Base-by-base conservation (phyloP, 2,797 vertebrate species). In the Micromesistius poutassou region DNA sequence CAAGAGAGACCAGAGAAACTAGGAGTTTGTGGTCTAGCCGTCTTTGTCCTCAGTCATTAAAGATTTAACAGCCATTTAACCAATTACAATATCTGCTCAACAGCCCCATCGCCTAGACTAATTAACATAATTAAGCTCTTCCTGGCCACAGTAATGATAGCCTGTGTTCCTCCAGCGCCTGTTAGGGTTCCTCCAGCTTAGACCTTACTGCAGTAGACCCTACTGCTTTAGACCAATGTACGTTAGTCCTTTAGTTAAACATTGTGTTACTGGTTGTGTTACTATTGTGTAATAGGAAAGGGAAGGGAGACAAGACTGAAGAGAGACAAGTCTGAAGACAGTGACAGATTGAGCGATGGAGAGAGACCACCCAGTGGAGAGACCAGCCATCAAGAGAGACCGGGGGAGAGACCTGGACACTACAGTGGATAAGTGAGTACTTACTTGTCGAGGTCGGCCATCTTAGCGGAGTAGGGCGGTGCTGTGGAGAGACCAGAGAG, bases 371-470 rank as follows among this genome's bases (percentile, higher is more conserved):
- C 7, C 7, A 8, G 7, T 7, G 36, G 9, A 38, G 36, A 38
- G 36, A 38, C 36, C 9, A 38, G 36, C 36, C 9, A 8, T 38
- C 7, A 38, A 38, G 36, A 36, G 35, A 38, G 36, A 38, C 36
- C 10, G 0, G 36, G 16, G n/a, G 33, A 10, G 6, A 1, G 3
- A 38, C 6, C 2, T 5, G 16, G 36, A 38, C 9, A 38, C 36
- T 42, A 42, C 1, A 13, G 40, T 42, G 12, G 12, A 5, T 30
- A 12, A 2, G 46, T 73, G 35, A 73, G 12, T 42, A 97, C 98
- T 97, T 93, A 99, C 98, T 99, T 99, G 94, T 99, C 97, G 80
- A 98, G 91, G 90, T 99, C 97, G 91, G 97, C 97, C 98, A 99
- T 99, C 89, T 92, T 94, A 80, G 84, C 89, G 89, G 92, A 93